phyloP scores from a whole-genome alignment of 2,113 vertebrate genomes.

The Alaudala cheleensis region DNA sequence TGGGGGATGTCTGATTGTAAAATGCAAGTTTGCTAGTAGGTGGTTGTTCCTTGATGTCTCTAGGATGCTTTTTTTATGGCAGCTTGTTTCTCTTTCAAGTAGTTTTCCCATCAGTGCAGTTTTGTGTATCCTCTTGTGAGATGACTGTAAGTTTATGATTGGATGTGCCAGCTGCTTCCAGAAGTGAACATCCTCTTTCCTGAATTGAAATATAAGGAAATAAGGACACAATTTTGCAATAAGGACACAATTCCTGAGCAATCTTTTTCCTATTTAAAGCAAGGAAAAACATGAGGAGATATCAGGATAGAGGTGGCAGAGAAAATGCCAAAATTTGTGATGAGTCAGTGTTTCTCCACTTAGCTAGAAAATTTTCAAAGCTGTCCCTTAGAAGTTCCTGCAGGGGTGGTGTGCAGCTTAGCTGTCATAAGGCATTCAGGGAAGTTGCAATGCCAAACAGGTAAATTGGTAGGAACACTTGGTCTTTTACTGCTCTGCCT shows the following conservation, averaged over 20 bases:
- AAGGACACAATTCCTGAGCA: neutral
- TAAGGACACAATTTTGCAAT: neutral
- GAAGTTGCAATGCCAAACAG: fast-evolving
- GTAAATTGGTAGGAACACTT: neutral
- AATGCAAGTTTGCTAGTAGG: conserved; percentile 19
- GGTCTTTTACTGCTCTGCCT: neutral
- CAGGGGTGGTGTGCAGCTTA: neutral
- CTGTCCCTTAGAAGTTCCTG: neutral
- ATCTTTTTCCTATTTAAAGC: neutral
- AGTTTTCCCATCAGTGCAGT: neutral
- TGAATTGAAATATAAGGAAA: neutral
- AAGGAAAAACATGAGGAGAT: neutral
- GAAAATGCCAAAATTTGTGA: neutral
- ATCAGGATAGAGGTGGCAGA: neutral
- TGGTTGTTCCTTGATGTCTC: conserved; percentile 56
- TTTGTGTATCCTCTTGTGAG: neutral
- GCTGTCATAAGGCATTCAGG: neutral
- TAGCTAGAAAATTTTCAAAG: neutral
- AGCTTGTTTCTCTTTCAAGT: conserved; percentile 9
- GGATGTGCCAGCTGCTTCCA: neutral
- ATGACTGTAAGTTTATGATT: neutral
- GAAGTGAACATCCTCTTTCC: neutral
- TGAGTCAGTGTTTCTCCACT: neutral
- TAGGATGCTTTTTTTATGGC: conserved; percentile 21
- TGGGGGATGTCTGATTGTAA: conserved; percentile 59